Base-by-base conservation (phyloP, 2,888 invertebrate genomes). In the Limnephilus auricula region DNA sequence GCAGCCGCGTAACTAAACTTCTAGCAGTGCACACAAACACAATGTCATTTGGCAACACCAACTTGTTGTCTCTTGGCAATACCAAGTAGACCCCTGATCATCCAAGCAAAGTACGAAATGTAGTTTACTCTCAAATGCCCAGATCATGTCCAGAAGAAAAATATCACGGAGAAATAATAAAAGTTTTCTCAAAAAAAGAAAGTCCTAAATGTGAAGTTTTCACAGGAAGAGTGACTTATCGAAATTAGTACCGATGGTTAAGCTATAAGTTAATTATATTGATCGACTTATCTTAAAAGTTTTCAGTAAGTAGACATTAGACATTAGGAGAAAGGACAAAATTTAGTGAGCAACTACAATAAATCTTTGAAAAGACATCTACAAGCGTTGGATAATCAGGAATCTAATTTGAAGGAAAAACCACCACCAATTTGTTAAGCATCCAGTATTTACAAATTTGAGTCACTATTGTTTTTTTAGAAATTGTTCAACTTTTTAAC, bases 1-100 rank as follows among this genome's bases (percentile, higher is more conserved):
- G 96, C 95, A 93, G 95, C 94, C 94, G 96, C 96, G 95, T 96
- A 96, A 95, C 95, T 96, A 96, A 96, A 96, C 95, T 95, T 95
- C 96, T 96, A 96, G 82, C 78, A 50, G 89, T 90, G 90, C 89
- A 92, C 83, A 91, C 91, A 80, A 40, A 86, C 86, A 31, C n/a
- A 50, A 65, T 86, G 86, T 86, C 86, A 86, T 86, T 50, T 34
- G 83, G 83, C 34, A 83, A 83, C 83, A 65, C 65, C 65, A 65
- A 65, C 25, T n/a, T 25, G 65, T 65, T 65, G 65, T n/a, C 6
- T 25, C 65, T 65, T 65, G 25, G 65, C 65, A 65, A 65, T 25
- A 65, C 65, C 65, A 65, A 65, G 9, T 25, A 82, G 82, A 82
- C 34, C 32, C 82, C 34, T 82, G 82, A 82, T 34, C 82, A 82